These are phyloP conservation scores for Physella acuta DNA, from an alignment of 1,140 invertebrate species.

Conservation along the genomic window DNA sequence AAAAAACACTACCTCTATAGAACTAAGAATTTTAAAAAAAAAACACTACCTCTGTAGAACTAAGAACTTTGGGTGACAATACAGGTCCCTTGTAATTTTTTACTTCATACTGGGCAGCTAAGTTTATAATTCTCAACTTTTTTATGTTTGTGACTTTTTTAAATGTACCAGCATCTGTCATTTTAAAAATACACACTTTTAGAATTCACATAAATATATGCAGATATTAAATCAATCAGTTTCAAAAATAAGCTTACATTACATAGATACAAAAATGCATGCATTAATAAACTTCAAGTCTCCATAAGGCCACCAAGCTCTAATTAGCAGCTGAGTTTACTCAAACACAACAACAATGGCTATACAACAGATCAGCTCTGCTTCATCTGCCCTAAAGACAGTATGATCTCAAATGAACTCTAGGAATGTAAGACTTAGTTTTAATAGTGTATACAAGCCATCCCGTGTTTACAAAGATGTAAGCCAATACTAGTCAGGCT, in stretches of 20 bases:
- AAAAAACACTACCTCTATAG: too few species aligned
- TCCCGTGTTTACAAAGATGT: background rate
- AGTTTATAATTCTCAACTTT: background rate
- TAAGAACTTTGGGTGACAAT: background rate
- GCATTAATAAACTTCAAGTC: too few species aligned
- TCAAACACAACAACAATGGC: background rate
- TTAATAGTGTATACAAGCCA: background rate
- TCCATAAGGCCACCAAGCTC: too few species aligned
- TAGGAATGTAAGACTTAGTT: too few species aligned
- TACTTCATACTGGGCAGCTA: conserved; percentile 9
- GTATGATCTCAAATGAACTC: too few species aligned
- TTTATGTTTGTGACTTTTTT: background rate
- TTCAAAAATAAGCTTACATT: too few species aligned
- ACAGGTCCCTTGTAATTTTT: background rate
- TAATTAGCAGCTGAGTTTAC: too few species aligned
- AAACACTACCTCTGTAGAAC: background rate
- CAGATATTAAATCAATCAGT: too few species aligned
- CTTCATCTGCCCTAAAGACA: background rate
- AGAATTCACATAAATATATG: too few species aligned
- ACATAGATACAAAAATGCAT: too few species aligned
- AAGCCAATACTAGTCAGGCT: background rate
- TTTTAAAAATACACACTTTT: too few species aligned
- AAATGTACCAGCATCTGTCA: background rate
- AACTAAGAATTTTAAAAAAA: background rate
- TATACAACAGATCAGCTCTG: background rate